These are phyloP conservation scores for Clivina fossor DNA, from an alignment of 2,888 invertebrate genomes.

Conservation along the genomic window DNA sequence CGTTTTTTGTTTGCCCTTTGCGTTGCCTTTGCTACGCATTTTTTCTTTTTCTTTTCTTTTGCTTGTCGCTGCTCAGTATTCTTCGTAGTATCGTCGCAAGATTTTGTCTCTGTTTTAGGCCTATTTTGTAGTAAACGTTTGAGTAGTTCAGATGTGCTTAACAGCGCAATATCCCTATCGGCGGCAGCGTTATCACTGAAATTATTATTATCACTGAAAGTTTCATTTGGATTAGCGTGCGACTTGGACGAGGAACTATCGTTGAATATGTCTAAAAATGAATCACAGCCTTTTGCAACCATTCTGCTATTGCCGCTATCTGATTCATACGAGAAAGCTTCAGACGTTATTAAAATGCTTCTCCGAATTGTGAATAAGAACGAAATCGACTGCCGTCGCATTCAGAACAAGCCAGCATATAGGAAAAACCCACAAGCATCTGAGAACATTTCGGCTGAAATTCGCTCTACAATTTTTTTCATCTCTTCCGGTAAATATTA, in stretches of 20 bases:
- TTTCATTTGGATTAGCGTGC: no score
- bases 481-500: neutral
- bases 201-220: neutral
- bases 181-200: slow-evolving; percentile 11
- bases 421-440: slow-evolving; percentile 28
- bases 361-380: slow-evolving; percentile 20
- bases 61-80: slow-evolving; percentile 3
- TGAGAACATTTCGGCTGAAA: no score
- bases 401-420: no score
- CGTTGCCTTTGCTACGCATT: slow-evolving; percentile 4
- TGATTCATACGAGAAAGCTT: slow-evolving; percentile 21
- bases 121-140: slow-evolving; percentile 28
- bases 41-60: slow-evolving; percentile 15
- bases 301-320: slow-evolving; percentile 11
- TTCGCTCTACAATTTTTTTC: neutral
- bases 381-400: slow-evolving; percentile 15
- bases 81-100: neutral
- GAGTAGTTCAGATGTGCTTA: slow-evolving; percentile 26
- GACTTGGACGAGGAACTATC: neutral
- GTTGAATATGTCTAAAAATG: slow-evolving; percentile 15
- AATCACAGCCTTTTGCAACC: slow-evolving; percentile 17
- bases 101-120: slow-evolving; percentile 11
- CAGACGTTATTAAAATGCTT: slow-evolving; percentile 25
- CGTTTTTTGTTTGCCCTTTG: slow-evolving; percentile 11
- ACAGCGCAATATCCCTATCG: slow-evolving; percentile 15